Evolutionary conservation across 2,888 invertebrate genomes (phyloP).

Genomic region (Napeogenes inachia): DNA sequence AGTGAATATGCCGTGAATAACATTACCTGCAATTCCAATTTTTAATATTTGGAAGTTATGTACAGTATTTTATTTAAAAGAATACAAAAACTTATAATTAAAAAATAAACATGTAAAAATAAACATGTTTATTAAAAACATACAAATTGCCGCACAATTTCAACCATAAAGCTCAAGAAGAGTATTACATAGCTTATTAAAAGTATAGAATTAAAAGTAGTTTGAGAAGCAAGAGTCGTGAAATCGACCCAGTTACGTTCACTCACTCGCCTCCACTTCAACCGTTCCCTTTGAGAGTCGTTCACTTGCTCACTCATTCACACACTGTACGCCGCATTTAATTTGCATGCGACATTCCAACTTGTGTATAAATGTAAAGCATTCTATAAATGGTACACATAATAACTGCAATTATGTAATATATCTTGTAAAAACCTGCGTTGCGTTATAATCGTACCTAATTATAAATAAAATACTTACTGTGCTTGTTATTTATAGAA

Average conservation of each 20-base stretch:
- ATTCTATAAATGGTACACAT: not conserved
- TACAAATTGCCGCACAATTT: no score
- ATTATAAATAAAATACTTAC: no score
- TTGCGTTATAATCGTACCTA: not conserved
- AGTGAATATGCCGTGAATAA: no score
- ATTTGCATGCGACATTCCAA: not conserved
- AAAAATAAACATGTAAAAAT: no score
- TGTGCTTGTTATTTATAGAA: no score
- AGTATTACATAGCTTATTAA: not conserved
- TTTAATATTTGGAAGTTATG: no score
- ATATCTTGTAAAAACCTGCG: not conserved
- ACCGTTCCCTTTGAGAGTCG: not conserved
- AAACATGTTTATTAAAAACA: no score
- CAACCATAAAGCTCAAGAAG: no score
- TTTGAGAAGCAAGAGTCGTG: slow-evolving; percentile 4
- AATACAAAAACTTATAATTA: no score
- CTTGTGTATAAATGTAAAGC: not conserved
- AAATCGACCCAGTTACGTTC: not conserved
- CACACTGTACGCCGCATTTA: not conserved
- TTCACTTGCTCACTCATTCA: slow-evolving; percentile 3
- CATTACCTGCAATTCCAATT: no score
- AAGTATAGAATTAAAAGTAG: not conserved
- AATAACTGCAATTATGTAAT: not conserved
- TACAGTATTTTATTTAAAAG: no score
- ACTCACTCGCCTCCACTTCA: not conserved